Evolutionary conservation across 2,113 vertebrate species (phyloP).

Genomic region (Platysternon megacephalum): DNA sequence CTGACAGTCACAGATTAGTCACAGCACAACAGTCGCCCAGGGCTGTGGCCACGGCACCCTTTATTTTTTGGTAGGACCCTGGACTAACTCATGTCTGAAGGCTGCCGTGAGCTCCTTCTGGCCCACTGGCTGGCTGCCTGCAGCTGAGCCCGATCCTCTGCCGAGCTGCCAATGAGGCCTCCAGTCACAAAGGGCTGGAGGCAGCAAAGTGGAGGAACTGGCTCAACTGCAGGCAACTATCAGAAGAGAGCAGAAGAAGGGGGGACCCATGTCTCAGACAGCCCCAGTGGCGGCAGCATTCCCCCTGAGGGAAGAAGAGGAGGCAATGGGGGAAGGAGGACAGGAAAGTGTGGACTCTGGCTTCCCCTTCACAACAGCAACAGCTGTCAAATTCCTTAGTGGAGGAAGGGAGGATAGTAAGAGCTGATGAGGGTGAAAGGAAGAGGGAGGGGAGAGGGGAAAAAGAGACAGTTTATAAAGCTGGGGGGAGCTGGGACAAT

Average conservation of each 20-base stretch:
- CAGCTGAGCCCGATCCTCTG: constrained; percentile 65
- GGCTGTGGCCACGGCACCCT: constrained; percentile 34
- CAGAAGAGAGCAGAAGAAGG: neutral
- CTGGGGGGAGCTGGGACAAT: neutral
- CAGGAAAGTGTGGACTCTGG: neutral
- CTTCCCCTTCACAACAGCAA: neutral
- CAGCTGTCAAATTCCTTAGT: constrained; percentile 6
- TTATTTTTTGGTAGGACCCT: constrained; percentile 41
- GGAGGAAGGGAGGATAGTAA: neutral
- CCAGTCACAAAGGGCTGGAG: neutral
- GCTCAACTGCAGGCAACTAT: constrained; percentile 9
- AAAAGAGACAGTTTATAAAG: neutral
- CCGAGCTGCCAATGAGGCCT: constrained; percentile 60
- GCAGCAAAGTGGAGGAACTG: constrained; percentile 42
- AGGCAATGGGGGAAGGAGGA: neutral
- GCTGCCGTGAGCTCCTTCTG: constrained; percentile 60
- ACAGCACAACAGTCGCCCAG: constrained; percentile 19
- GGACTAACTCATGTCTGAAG: constrained; percentile 32
- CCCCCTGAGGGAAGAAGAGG: neutral
- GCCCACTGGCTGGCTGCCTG: constrained; percentile 59
- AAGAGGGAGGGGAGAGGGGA: neutral
- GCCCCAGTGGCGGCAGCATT: neutral
- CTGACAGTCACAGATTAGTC: neutral
- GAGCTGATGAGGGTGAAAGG: neutral
- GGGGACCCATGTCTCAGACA: neutral